These are phyloP conservation scores for Xestia c-nigrum DNA, from an alignment of 2,888 invertebrate species.

Conservation along the genomic window DNA sequence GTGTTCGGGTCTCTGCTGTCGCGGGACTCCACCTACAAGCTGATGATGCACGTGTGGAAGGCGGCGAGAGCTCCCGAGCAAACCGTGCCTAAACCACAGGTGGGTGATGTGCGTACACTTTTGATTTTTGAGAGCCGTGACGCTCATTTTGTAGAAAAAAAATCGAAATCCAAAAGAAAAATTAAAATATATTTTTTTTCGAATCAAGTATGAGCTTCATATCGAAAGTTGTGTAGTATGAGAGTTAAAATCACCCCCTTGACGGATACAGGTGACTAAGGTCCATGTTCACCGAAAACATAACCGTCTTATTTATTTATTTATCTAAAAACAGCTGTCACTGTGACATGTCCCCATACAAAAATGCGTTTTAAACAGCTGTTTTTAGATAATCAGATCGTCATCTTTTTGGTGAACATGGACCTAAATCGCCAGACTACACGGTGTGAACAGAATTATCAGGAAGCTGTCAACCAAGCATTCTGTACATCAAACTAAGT, in stretches of 20 bases:
- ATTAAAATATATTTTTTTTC: background rate
- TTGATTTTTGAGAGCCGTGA: background rate
- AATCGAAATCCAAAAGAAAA: background rate
- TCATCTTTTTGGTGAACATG: no score
- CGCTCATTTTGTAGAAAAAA: background rate
- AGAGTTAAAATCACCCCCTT: background rate
- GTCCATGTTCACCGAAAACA: no score
- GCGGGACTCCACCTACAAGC: conserved; percentile 96
- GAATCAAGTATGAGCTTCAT: background rate
- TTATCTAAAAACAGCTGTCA: no score
- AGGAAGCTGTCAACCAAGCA: no score
- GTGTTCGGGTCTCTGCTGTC: conserved; percentile 97
- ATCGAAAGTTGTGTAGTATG: background rate
- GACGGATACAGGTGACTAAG: background rate
- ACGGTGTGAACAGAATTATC: no score
- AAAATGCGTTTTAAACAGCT: no score
- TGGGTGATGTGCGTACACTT: conserved; percentile 55
- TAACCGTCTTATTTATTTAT: no score
- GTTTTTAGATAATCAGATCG: no score
- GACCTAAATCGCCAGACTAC: no score
- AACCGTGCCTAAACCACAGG: conserved; percentile 82
- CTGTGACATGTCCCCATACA: no score
- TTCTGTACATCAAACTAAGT: no score
- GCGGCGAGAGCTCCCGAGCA: conserved; percentile 89
- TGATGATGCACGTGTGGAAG: conserved; percentile 96